A percentile compares a stretch with the other conserved stretches of the same genome.
Conservation (phyloP, 2,113 vertebrate species). For the Mixornis gularis region DNA sequence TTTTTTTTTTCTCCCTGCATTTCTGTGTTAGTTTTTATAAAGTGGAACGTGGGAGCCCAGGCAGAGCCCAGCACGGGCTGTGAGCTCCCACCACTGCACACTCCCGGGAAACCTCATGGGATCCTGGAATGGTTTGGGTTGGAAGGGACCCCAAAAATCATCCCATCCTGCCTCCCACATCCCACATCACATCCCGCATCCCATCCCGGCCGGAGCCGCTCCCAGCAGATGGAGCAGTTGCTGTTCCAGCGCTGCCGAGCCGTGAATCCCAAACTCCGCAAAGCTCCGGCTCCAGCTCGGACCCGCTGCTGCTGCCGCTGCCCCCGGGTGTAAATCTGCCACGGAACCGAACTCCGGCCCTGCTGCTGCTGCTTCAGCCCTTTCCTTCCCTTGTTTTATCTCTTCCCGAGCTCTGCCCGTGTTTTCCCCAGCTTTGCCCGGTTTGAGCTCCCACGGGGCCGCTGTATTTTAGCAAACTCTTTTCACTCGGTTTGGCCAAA, state of each 20-base stretch:
- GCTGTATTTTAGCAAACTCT: not conserved
- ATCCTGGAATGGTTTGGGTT: not conserved
- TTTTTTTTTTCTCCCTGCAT: not conserved
- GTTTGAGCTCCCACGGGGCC: not conserved
- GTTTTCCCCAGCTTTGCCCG: not conserved
- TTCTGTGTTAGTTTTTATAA: not conserved
- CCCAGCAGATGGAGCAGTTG: conserved; percentile 76
- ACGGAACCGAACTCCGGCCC: fast-evolving
- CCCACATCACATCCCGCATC: fast-evolving
- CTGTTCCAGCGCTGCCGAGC: conserved; percentile 30
- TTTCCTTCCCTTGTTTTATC: fast-evolving
- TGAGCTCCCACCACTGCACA: fast-evolving
- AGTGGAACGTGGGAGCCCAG: not conserved
- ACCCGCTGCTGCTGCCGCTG: fast-evolving
- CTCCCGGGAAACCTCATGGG: not conserved
- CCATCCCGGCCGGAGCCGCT: not conserved
- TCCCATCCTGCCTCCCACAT: not conserved
- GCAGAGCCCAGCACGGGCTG: not conserved
- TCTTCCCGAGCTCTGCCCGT: fast-evolving
- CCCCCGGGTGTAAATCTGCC: not conserved
- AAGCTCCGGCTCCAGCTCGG: not conserved
- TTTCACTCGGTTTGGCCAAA: not conserved
- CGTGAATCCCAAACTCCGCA: not conserved
- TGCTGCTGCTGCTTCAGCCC: not conserved
- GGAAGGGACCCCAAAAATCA: not conserved